phyloP scores from a whole-genome alignment of 2,113 vertebrate species.

The Notothenia coriiceps region DNA sequence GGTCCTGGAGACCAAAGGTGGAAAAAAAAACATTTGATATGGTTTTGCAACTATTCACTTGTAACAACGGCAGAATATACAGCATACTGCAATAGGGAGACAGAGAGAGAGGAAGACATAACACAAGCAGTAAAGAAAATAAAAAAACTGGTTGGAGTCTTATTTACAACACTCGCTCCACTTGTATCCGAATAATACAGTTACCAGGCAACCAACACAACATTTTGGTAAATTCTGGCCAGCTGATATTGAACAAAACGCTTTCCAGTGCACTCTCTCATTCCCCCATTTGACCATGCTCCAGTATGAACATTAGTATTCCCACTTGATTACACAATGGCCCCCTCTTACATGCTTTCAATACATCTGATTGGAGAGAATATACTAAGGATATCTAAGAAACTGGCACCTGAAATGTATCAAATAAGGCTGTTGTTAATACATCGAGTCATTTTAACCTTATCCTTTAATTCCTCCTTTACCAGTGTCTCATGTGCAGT shows the following conservation, averaged over 20 bases:
- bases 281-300: constrained; percentile 58
- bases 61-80: constrained; percentile 5
- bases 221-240: constrained; percentile 66
- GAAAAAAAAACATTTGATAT: not conserved
- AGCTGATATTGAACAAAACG: constrained; percentile 74
- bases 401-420: constrained; percentile 4
- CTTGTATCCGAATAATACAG: constrained; percentile 68
- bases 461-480: not conserved
- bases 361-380: constrained; percentile 37
- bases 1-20: not conserved
- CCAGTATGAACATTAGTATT: constrained; percentile 52
- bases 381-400: not conserved
- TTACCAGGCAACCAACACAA: constrained; percentile 79
- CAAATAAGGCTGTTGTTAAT: constrained; percentile 3
- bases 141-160: constrained; percentile 43
- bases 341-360: constrained; percentile 32
- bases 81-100: not conserved
- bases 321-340: constrained; percentile 58
- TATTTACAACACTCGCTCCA: constrained; percentile 47
- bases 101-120: constrained; percentile 24
- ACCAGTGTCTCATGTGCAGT: not conserved
- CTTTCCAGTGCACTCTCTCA: constrained; percentile 66
- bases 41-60: constrained; percentile 22
- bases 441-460: not conserved
- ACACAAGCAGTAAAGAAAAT: constrained; percentile 24